Base-by-base conservation (phyloP, 1,140 invertebrate species). In the Drosophila yakuba region DNA sequence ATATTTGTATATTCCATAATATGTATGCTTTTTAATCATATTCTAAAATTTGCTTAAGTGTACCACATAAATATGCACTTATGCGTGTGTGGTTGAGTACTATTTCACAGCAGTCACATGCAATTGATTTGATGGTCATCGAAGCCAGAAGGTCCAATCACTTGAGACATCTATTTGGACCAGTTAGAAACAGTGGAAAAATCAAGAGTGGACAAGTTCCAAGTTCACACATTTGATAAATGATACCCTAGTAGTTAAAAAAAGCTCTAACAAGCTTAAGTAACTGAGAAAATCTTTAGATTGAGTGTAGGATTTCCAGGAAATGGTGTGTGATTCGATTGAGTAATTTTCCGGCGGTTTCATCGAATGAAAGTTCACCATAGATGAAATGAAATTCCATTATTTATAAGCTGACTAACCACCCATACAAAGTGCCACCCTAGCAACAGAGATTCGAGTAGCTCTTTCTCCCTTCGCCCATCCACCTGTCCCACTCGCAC, bases 81-180 rank as follows among this genome's bases (percentile, higher is more conserved):
- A 48, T 47, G 56, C 28, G 12, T 41, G 17, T 55, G 52, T 41
- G 35, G 12, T 32, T 44, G 56, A 14, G 56, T 50, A 35, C 38
- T 67, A 15, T 43, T 63, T 64, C 17, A 76, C 74, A 50, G 62
- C 75, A 59, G 50, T 73, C 64, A 68, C 23, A 44, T 83, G 75
- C 60, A 82, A 74, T 82, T 82, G 68, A 63, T 82, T 58, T 74
- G 68, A 66, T 78, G 79, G 69, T 20, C 52, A 71, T 57, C 48
- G 14, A n/a, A 47, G 43, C 35, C 61, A 54, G 61, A 66, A 52
- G 64, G 67, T 69, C 50, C 60, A 66, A 67, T 69, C 67, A 69
- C 38, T 54, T 66, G 45, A 45, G 62, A 23, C 41, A 61, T 43
- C 32, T 45, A 47, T 44, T 28, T 28, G 57, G 32, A 45, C 23